Percentiles rank a stretch among this genome's conserved stretches.
Evolutionary conservation across 2,888 invertebrate genomes (phyloP).

Genomic region (Odontocolon sp.): DNA sequence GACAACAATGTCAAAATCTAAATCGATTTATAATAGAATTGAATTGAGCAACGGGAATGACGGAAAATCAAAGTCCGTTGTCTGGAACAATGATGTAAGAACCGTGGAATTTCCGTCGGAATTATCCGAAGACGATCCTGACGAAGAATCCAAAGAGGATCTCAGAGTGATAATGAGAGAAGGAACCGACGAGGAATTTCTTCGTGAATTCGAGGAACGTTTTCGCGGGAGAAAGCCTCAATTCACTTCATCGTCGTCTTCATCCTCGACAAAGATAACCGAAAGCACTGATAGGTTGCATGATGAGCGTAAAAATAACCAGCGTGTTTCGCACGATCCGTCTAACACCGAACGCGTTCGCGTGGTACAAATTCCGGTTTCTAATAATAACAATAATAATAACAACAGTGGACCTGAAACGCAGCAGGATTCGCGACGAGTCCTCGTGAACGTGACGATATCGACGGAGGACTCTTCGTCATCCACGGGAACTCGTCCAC

Average conservation of each 20-base stretch:
- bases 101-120: slow-evolving; percentile 42
- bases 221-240: slow-evolving; percentile 61
- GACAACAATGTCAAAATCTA: slow-evolving; percentile 71
- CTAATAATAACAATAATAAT: not conserved
- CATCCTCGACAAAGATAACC: slow-evolving; percentile 37
- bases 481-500: slow-evolving; percentile 83
- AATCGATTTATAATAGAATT: slow-evolving; percentile 66
- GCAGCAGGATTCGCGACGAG: slow-evolving; percentile 82
- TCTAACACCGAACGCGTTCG: slow-evolving; percentile 58
- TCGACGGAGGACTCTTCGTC: slow-evolving; percentile 85
- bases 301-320: slow-evolving; percentile 41
- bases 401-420: not conserved
- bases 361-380: slow-evolving; percentile 76
- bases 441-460: slow-evolving; percentile 92
- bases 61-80: slow-evolving; percentile 47
- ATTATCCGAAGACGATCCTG: slow-evolving; percentile 39
- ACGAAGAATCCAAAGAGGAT: slow-evolving; percentile 62
- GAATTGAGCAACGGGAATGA: slow-evolving; percentile 49
- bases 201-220: slow-evolving; percentile 70
- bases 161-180: slow-evolving; percentile 69
- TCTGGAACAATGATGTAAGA: slow-evolving; percentile 59
- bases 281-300: slow-evolving; percentile 29
- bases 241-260: slow-evolving; percentile 18
- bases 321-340: too few species aligned
- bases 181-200: slow-evolving; percentile 73